These are phyloP conservation scores for Caenorhabditis sp. DNA, from an alignment of 2,888 invertebrate genomes.

Conservation along the genomic window DNA sequence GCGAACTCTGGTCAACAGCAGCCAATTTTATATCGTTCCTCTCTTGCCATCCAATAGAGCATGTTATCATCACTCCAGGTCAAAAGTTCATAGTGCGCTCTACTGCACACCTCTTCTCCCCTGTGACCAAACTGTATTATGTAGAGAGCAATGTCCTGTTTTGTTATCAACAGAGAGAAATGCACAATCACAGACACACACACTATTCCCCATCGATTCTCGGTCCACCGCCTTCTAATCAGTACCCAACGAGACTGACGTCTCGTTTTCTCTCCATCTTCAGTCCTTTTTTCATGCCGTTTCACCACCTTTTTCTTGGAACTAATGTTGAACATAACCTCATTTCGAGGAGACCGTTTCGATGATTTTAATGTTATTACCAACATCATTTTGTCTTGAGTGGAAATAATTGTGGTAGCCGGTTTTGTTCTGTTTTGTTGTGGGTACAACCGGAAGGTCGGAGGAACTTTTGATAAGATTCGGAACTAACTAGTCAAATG, in stretches of 20 bases:
- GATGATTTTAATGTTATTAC: not conserved
- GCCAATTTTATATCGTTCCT: not conserved
- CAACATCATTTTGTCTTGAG: not conserved
- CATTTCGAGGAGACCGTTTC: constrained; percentile 7
- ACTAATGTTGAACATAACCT: constrained; percentile 23
- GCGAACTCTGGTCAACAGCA: not conserved
- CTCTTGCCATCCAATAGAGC: not conserved
- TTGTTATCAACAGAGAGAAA: constrained; percentile 15
- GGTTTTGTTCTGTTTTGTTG: constrained; percentile 1
- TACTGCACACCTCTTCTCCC: constrained; percentile 4
- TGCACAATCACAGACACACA: constrained; percentile 29
- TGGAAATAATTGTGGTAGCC: not conserved
- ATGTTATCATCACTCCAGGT: not conserved
- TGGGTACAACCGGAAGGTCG: not conserved
- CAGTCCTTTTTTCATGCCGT: constrained; percentile 21
- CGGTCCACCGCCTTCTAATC: constrained; percentile 26
- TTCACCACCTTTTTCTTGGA: not conserved
- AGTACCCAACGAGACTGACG: constrained; percentile 10
- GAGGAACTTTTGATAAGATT: too few relatives aligned
- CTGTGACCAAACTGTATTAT: constrained; percentile 30
- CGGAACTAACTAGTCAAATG: not conserved
- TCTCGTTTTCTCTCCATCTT: constrained; percentile 11
- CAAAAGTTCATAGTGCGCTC: constrained; percentile 34
- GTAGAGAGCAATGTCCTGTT: constrained; percentile 36
- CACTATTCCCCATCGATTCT: constrained; percentile 17